Conservation (phyloP, 2,888 invertebrate genomes). For the Aphidius colemani region DNA sequence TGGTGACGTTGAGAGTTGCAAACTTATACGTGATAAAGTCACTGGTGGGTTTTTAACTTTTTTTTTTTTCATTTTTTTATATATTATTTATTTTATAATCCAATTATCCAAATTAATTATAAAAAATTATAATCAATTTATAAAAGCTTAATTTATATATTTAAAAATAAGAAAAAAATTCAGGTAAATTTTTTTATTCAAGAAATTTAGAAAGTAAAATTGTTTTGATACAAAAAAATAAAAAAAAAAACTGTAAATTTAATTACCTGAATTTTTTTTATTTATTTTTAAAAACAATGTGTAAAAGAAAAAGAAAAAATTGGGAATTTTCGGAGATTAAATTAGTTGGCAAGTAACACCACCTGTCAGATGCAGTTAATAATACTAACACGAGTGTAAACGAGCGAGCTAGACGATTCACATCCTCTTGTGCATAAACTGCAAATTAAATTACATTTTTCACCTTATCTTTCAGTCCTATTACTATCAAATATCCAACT, state of each 20-base stretch:
- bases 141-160: too few relatives aligned
- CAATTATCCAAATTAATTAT: background rate
- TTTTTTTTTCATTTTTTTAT: conserved; percentile 14
- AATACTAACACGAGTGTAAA: conserved; percentile 8
- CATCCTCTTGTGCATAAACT: conserved; percentile 1
- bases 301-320: background rate
- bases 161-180: too few relatives aligned
- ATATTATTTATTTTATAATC: background rate
- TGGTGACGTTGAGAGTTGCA: conserved; percentile 99
- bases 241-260: too few relatives aligned
- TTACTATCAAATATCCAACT: too few relatives aligned
- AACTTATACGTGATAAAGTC: conserved; percentile 97
- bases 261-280: background rate
- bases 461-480: background rate
- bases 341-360: conserved; percentile 17
- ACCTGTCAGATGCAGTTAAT: conserved; percentile 15
- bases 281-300: background rate
- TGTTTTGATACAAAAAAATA: too few relatives aligned
- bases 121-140: too few relatives aligned
- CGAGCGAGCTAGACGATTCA: conserved; percentile 1
- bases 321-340: background rate
- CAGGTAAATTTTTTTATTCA: too few relatives aligned
- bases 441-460: background rate
- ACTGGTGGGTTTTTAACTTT: conserved; percentile 69
- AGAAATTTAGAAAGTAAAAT: too few relatives aligned